Evolutionary conservation across 2,113 vertebrate genomes (phyloP).

Genomic region (Mirounga angustirostris): DNA sequence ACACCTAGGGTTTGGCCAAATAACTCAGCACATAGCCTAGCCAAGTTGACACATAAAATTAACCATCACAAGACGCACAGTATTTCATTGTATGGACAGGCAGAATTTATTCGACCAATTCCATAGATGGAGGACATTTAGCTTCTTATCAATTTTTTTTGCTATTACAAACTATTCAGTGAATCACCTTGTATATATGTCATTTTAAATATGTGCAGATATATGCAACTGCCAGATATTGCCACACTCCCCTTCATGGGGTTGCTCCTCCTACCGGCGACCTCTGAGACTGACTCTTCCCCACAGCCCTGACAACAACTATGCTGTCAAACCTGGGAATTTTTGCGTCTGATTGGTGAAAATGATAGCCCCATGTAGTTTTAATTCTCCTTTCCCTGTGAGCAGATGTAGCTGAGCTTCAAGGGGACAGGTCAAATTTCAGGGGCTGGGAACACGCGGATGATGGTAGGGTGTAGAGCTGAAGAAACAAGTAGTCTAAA

Average conservation of each 20-base stretch:
- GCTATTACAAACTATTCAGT: background rate
- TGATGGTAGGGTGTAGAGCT: background rate
- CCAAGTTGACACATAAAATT: background rate
- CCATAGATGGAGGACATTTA: background rate
- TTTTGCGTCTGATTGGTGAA: background rate
- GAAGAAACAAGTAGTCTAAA: background rate
- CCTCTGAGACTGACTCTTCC: too few relatives aligned
- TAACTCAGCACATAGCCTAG: too few relatives aligned
- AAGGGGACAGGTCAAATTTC: background rate
- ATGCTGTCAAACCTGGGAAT: background rate
- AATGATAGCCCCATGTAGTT: background rate
- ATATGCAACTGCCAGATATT: background rate
- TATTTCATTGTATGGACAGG: background rate
- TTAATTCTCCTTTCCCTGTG: background rate
- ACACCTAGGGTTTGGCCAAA: background rate
- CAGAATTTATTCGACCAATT: background rate
- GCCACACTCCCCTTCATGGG: background rate
- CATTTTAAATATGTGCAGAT: background rate
- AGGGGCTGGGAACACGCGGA: background rate
- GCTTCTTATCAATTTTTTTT: background rate
- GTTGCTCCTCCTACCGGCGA: background rate
- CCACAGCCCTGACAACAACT: background rate
- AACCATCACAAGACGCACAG: background rate
- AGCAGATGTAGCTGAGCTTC: background rate
- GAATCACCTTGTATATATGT: too few relatives aligned